These are phyloP conservation scores for Hirtodrosophila confusa DNA, from an alignment of 2,888 invertebrate species.

Conservation along the genomic window DNA sequence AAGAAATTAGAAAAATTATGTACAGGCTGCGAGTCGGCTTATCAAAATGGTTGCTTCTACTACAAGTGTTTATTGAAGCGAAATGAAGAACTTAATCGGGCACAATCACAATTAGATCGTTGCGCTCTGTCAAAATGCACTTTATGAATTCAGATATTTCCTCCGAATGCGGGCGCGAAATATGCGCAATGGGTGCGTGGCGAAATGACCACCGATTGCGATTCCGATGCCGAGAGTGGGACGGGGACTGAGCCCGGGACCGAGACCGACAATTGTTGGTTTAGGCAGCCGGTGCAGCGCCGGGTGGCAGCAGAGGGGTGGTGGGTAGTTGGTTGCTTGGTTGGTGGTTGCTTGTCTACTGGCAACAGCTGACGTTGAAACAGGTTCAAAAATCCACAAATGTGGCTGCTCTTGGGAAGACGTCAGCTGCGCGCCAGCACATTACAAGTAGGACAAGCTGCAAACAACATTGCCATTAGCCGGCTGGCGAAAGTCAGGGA, in stretches of 20 bases:
- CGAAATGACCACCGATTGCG: conserved; percentile 45
- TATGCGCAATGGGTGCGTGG: conserved; percentile 80
- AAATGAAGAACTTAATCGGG: conserved; percentile 62
- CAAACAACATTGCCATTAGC: conserved; percentile 77
- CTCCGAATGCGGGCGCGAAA: conserved; percentile 68
- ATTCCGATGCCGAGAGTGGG: not conserved
- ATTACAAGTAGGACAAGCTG: conserved; percentile 79
- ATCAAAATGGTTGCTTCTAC: conserved; percentile 15
- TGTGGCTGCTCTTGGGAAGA: conserved; percentile 55
- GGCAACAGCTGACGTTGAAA: conserved; percentile 69
- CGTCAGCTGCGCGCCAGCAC: conserved; percentile 78
- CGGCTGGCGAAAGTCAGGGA: conserved; percentile 18
- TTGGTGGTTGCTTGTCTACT: conserved; percentile 56
- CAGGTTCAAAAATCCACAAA: conserved; percentile 73
- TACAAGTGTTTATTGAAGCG: conserved; percentile 59
- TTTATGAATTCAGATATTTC: conserved; percentile 55
- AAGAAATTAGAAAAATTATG: too few species aligned
- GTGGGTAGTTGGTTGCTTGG: conserved; percentile 67
- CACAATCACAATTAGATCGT: conserved; percentile 71
- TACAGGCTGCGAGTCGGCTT: conserved; percentile 30
- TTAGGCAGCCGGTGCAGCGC: conserved; percentile 73
- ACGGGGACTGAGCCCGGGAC: conserved; percentile 22
- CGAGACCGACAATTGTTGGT: conserved; percentile 82
- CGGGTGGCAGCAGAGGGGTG: conserved; percentile 47
- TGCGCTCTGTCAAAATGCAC: conserved; percentile 65